Percentiles rank a stretch among this genome's conserved stretches.
phyloP scores from a whole-genome alignment of 92 coral and sea anemone species.

The Umimayanthus chanpuru region DNA sequence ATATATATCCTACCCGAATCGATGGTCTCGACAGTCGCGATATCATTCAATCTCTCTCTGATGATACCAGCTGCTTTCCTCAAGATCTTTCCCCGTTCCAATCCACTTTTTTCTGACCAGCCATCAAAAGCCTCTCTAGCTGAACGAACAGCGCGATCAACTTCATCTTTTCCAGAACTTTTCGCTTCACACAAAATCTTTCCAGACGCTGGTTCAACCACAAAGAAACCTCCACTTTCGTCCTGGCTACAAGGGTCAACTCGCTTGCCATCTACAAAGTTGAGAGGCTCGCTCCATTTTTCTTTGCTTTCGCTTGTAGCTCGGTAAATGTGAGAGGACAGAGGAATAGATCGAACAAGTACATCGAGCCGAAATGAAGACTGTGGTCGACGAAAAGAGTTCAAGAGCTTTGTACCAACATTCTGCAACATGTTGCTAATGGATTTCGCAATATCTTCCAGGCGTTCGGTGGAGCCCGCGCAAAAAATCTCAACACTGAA shows the following conservation, averaged over 20 bases:
- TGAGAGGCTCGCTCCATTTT: slow-evolving; percentile 54
- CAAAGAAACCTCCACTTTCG: slow-evolving; percentile 53
- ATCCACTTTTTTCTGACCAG: slow-evolving; percentile 86
- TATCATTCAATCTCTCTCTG: slow-evolving; percentile 66
- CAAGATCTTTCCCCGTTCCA: slow-evolving; percentile 77
- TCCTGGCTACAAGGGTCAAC: slow-evolving; percentile 75
- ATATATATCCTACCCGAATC: slow-evolving; percentile 93
- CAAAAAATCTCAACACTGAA: background rate
- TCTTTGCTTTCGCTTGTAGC: slow-evolving; percentile 16
- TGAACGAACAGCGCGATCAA: slow-evolving; percentile 72
- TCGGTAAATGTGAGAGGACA: background rate
- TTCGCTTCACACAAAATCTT: slow-evolving; percentile 75
- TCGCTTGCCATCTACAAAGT: slow-evolving; percentile 82
- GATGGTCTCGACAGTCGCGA: slow-evolving; percentile 79
- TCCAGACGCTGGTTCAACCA: slow-evolving; percentile 88
- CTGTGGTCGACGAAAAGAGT: background rate
- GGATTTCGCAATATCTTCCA: background rate
- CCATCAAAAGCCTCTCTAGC: slow-evolving; percentile 71
- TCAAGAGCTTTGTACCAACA: background rate
- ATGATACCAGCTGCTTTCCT: slow-evolving; percentile 78
- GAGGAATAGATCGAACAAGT: slow-evolving; percentile 7
- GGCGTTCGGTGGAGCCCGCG: background rate
- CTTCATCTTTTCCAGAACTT: slow-evolving; percentile 83
- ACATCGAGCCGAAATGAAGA: background rate
- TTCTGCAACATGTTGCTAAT: slow-evolving; percentile 6